Conservation (phyloP, 2,888 invertebrate species). For the Gibbula magus region DNA sequence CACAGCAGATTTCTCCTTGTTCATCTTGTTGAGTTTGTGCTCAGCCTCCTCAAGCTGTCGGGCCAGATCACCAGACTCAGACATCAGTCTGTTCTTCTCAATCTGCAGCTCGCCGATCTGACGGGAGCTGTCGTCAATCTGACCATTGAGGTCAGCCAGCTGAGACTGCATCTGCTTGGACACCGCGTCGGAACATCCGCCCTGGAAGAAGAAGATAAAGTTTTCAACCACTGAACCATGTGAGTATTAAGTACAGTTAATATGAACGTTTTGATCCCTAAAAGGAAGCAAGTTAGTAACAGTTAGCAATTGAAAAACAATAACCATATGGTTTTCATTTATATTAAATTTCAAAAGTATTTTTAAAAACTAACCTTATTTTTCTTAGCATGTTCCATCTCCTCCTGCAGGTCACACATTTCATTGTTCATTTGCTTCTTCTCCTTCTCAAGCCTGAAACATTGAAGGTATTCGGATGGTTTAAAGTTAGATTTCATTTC, state of each 20-base stretch:
- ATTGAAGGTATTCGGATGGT: not conserved
- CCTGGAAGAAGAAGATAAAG: not conserved
- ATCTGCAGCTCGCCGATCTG: constrained; percentile 91
- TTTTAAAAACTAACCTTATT: not conserved
- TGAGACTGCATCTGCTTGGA: constrained; percentile 98
- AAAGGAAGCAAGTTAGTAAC: too few relatives aligned
- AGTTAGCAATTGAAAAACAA: not conserved
- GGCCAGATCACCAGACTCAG: constrained; percentile 96
- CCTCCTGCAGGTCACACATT: not conserved
- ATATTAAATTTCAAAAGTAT: not conserved
- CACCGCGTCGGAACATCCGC: constrained; percentile 99
- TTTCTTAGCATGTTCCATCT: constrained; percentile 8
- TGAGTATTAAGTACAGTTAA: not conserved
- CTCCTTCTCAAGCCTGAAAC: constrained; percentile 16
- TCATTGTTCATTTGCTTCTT: constrained; percentile 17
- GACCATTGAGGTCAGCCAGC: constrained; percentile 94
- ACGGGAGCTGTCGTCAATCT: constrained; percentile 97
- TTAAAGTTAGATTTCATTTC: not conserved
- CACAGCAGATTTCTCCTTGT: constrained; percentile 92
- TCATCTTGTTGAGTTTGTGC: constrained; percentile 94
- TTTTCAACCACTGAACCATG: not conserved
- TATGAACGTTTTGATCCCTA: too few relatives aligned
- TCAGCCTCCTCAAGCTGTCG: constrained; percentile 99
- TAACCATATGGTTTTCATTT: not conserved
- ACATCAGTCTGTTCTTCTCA: constrained; percentile 94